Evolutionary conservation across 2,797 vertebrate genomes (phyloP), one percentile per base, ranked within the genome.

Genomic region (Characodon lateralis): DNA sequence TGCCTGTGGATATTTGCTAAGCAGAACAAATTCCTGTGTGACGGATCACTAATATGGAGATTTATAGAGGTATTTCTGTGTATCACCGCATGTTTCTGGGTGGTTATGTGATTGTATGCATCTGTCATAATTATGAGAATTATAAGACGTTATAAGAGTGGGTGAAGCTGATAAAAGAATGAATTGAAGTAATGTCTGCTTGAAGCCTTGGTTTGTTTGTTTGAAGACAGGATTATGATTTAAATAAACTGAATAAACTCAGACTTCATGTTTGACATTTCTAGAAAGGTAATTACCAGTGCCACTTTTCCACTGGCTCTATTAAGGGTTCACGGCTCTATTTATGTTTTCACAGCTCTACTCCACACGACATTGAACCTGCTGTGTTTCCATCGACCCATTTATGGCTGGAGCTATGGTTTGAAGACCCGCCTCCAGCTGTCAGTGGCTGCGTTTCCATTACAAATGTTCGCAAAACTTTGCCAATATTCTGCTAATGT

Each of bases 181-280:
- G 78, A 77, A 85, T 79, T 74, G 6, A 82, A 85, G 69, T 74
- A 59, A 55, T 75, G 66, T 83, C 74, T 85, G 72, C 70, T 58
- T 74, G 78, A 81, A 82, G 78, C 71, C 70, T 48, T 79, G 35
- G 63, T 76, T 70, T 85, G 82, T 86, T 84, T 90, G 71, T 90
- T 89, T 92, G 78, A 92, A 86, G 83, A 76, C 72, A 86, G 75
- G 73, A 85, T 91, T 88, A 85, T 83, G 63, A 86, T 89, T 83
- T 85, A 80, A 84, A 85, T 86, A 80, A 89, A 91, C 78, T 83
- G 66, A 68, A n/a, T 84, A 74, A 91, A 90, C 75, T 76, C 84
- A 5, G 73, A 88, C 58, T 83, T 77, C 63, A 87, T 83, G 58
- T 16, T 10, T 71, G 72, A 77, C 72, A 63, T 24, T 83, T 88